Percentiles rank a stretch among this genome's conserved stretches.
These are phyloP conservation scores for Cephalopholis sonnerati DNA, from an alignment of 2,113 vertebrate genomes.

Conservation along the genomic window DNA sequence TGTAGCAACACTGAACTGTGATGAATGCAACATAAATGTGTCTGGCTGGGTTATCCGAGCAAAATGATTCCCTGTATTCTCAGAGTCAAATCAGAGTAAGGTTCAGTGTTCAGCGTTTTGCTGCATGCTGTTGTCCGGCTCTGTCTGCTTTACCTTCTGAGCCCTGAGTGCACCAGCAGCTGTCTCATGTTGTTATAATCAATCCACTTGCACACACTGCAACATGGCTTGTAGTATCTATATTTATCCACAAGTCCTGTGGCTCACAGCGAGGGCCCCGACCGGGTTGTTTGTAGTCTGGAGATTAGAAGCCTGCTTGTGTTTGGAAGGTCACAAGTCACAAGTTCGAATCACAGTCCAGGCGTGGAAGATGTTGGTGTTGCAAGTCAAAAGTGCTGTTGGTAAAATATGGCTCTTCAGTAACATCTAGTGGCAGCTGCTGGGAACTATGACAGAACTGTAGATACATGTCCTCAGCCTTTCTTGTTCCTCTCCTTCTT, in stretches of 20 bases:
- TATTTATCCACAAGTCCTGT: conserved; percentile 47
- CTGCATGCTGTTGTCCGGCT: conserved; percentile 24
- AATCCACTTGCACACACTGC: conserved; percentile 29
- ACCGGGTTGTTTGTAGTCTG: conserved; percentile 35
- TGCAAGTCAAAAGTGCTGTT: not conserved
- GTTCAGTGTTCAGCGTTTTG: conserved; percentile 8
- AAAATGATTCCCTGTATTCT: conserved; percentile 7
- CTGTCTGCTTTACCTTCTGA: conserved; percentile 21
- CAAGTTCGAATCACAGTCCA: conserved; percentile 10
- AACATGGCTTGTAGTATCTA: conserved; percentile 17
- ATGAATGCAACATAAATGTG: not conserved
- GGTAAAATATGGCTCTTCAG: conserved; percentile 2
- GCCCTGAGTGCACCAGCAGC: conserved; percentile 31
- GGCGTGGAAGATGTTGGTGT: not conserved
- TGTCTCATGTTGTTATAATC: conserved; percentile 45
- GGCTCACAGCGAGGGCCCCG: conserved; percentile 16
- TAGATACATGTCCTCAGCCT: not conserved
- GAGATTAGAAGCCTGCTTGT: conserved; percentile 38
- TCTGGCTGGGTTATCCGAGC: not conserved
- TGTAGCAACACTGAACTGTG: not conserved
- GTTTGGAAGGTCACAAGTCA: conserved; percentile 57
- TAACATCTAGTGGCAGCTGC: conserved; percentile 31
- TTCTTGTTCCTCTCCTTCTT: not conserved
- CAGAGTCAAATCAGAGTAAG: conserved; percentile 15
- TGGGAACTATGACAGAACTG: not conserved